Evolutionary conservation across 2,113 vertebrate species (phyloP), one percentile per base, ranked within the genome.

Genomic region (Heterotis niloticus): DNA sequence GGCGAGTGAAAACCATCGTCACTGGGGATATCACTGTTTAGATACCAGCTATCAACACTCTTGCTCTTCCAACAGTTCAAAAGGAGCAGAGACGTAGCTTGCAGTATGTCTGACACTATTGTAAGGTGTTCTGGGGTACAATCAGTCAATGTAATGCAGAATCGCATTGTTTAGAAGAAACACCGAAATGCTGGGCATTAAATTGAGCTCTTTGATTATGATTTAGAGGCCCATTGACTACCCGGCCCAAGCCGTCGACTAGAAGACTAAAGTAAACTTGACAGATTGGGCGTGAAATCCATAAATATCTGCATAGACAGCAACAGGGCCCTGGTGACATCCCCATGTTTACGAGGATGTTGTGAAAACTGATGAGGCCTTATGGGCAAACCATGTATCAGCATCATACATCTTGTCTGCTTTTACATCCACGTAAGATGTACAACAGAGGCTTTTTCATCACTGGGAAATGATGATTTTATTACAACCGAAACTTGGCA

Each of bases 311-410:
- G 51, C 34, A 23, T 72, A 54, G 54, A 72, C 54, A 51, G 5
- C 17, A 28, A 70, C 68, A 51, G 68, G 68, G 34, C 34, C 68
- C 28, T 69, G 44, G 14, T 26, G 67, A 69, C 44, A 29, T 69
- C 20, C 67, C 20, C 68, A 70, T 34, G 28, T 44, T 70, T 34
- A 70, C 17, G 17, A 51, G 68, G 51, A 44, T 34, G 51, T 17
- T 70, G 68, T 70, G 28, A 70, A 51, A 70, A 70, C 51, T 28
- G 68, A 70, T 70, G 68, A 70, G 34, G n/a, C 68, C 51, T 51
- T 51, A 70, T 34, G 68, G 18, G 68, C 18, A 20, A 70, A 70
- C 68, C 34, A 28, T 70, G 51, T 20, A 34, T 70, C 26, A 34
- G 68, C 68, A 51, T 34, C n/a, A 20, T 70, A 34, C 68, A 70